Evolutionary conservation across 2,113 vertebrate genomes (phyloP), one percentile per base, ranked within the genome.

Genomic region (Clupea harengus): DNA sequence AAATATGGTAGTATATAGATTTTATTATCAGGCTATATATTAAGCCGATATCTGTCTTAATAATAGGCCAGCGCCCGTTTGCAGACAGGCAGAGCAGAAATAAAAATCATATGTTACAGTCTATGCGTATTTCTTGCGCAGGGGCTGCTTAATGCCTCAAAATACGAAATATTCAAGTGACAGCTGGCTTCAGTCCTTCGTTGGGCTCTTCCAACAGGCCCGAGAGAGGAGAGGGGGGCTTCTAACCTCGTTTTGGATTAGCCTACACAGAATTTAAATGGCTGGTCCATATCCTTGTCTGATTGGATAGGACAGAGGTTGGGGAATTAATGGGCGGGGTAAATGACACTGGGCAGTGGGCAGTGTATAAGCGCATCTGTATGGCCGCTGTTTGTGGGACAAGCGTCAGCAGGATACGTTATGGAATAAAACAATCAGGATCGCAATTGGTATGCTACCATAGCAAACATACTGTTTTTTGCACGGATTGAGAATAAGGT

Each of bases 291-390:
- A 82, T 25, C 78, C 72, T 11, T 4, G 78, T 28, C 84, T 32
- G 20, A 85, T 87, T 86, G 86, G 85, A 80, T 83, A 85, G 72
- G 85, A 86, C 85, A 86, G 89, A 82, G 87, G 88, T 86, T 81
- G 10, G 83, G 25, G 64, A 60, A 78, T 85, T 5, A 81, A n/a
- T 86, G 90, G 92, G 90, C 84, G 90, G 85, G 81, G 82, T 85
- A 88, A 89, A 84, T 10, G 32, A 6, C 84, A 87, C 85, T 81
- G 83, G 87, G 83, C 83, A 82, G 39, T 86, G 81, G 78, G 72
- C 72, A 78, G 28, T 83, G 80, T 83, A 84, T 91, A 86, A 88
- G 90, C 90, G 91, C 94, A 94, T 93, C 94, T 94, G 93, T 57
- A 83, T 18, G 82, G 87, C 81, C 87, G 87, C 22, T 86, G 32